Conservation (phyloP, 23 tunicate genomes). For the Styela clava region DNA sequence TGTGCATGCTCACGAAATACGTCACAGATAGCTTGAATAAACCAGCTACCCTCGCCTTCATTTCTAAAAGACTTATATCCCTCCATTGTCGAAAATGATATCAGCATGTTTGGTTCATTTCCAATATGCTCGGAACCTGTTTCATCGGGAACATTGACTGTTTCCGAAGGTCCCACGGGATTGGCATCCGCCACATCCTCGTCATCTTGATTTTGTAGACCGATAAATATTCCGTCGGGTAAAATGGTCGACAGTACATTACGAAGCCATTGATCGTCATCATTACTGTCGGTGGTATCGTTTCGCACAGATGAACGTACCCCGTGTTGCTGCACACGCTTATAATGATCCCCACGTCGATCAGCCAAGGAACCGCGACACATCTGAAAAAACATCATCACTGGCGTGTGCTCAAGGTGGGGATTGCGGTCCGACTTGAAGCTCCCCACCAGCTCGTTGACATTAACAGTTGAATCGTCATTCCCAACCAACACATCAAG, state of each 20-base stretch:
- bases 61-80: constrained; percentile 1
- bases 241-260: too few species aligned
- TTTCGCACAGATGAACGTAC: too few species aligned
- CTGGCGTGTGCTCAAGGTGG: neutral
- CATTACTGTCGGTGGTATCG: too few species aligned
- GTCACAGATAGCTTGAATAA: neutral
- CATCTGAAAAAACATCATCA: neutral
- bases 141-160: neutral
- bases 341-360: neutral
- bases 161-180: too few species aligned
- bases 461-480: neutral
- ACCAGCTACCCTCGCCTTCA: neutral
- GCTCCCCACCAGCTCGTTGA: neutral
- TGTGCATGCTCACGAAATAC: neutral
- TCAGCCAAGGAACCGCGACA: neutral
- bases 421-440: neutral
- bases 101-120: neutral
- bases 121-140: neutral
- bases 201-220: too few species aligned
- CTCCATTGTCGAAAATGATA: neutral
- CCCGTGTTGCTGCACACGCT: too few species aligned
- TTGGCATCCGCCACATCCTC: too few species aligned
- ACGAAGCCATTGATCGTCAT: too few species aligned
- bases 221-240: too few species aligned
- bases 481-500: neutral